phyloP scores from a whole-genome alignment of 2,113 vertebrate genomes.

The Nibea albiflora region DNA sequence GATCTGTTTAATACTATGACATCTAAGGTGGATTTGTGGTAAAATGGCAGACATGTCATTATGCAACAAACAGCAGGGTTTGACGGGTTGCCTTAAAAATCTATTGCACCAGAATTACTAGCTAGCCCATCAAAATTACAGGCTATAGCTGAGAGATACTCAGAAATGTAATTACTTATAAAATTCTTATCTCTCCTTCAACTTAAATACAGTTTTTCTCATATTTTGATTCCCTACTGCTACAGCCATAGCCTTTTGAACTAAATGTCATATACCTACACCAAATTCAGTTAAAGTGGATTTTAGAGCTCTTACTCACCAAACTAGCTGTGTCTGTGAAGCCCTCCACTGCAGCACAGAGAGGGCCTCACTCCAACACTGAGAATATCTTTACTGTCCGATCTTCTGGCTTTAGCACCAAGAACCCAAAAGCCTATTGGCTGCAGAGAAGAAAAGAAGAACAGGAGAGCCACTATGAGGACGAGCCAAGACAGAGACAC shows the following conservation, averaged over 20 bases:
- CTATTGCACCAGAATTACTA: background rate
- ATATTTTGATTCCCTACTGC: background rate
- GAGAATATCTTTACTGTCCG: conserved; percentile 53
- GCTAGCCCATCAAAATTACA: conserved; percentile 8
- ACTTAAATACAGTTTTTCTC: background rate
- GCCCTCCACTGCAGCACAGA: conserved; percentile 87
- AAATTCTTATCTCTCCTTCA: background rate
- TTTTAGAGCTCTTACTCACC: conserved; percentile 62
- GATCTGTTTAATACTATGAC: background rate
- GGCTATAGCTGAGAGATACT: background rate
- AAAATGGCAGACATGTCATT: conserved; percentile 7
- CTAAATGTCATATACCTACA: background rate
- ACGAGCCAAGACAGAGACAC: background rate
- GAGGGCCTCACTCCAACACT: conserved; percentile 82
- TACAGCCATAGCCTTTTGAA: background rate
- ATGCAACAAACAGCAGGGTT: conserved; percentile 17
- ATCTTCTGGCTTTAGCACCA: conserved; percentile 58
- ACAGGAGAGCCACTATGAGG: conserved; percentile 32
- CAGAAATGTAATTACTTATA: background rate
- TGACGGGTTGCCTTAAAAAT: background rate
- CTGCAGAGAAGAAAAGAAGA: conserved; percentile 34
- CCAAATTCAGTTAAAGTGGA: background rate
- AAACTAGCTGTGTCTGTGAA: conserved; percentile 82
- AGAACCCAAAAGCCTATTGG: conserved; percentile 44
- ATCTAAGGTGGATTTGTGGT: background rate